phyloP scores from a whole-genome alignment of 1,140 invertebrate species.

The Zaprionus gabonicus region DNA sequence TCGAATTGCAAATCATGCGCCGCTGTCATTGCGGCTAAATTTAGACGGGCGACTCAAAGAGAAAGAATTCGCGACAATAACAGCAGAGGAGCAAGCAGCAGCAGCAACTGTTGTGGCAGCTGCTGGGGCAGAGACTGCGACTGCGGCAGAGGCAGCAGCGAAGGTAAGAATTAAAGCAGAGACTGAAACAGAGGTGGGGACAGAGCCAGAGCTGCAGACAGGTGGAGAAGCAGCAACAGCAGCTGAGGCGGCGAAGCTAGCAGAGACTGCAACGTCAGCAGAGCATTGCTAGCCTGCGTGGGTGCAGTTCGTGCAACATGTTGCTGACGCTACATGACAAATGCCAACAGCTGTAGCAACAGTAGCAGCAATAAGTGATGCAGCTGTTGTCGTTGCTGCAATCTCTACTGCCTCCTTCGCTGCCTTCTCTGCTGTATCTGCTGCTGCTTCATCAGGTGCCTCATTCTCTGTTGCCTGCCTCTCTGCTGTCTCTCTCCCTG shows the following conservation, averaged over 20 bases:
- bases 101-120: neutral
- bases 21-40: slow-evolving; percentile 72
- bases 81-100: slow-evolving; percentile 3
- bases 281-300: slow-evolving; percentile 8
- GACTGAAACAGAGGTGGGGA: neutral
- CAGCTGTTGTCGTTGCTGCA: neutral
- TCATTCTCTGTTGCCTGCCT: neutral
- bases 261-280: neutral
- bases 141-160: neutral
- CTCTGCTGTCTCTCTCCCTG: neutral
- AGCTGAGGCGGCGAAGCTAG: neutral
- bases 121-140: slow-evolving; percentile 1
- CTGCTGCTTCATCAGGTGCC: too few relatives aligned
- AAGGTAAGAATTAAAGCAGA: neutral
- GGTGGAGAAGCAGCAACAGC: neutral
- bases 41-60: slow-evolving; percentile 58
- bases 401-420: neutral
- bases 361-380: neutral
- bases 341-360: neutral
- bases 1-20: slow-evolving; percentile 61
- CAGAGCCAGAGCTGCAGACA: neutral
- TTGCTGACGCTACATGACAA: slow-evolving; percentile 9
- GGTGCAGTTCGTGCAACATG: slow-evolving; percentile 17
- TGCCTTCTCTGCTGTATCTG: too few relatives aligned
- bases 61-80: slow-evolving; percentile 53